A percentile compares a stretch with the other conserved stretches of the same genome.
Conservation (phyloP, 2,888 invertebrate genomes). For the Linyphia triangularis region DNA sequence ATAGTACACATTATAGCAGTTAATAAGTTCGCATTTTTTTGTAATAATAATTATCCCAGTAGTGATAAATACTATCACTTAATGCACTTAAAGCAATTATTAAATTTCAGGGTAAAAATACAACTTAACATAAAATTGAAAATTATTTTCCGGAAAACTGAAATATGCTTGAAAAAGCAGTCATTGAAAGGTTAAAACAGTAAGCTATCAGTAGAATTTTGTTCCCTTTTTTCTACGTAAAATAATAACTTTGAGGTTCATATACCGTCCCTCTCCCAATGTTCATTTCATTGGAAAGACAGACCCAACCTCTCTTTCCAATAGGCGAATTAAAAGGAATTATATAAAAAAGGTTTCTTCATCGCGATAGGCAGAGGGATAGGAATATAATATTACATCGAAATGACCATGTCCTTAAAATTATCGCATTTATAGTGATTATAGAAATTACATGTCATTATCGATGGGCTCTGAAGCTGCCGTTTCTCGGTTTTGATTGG, state of each 20-base stretch:
- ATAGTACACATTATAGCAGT: too few species aligned
- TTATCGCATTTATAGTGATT: slow-evolving; percentile 74
- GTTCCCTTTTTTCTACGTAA: too few species aligned
- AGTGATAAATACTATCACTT: too few species aligned
- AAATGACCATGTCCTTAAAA: slow-evolving; percentile 71
- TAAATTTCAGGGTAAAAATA: too few species aligned
- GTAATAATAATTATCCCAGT: too few species aligned
- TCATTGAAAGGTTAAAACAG: too few species aligned
- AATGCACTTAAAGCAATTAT: too few species aligned
- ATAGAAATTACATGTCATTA: slow-evolving; percentile 75
- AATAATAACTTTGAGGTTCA: background rate
- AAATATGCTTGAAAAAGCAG: too few species aligned
- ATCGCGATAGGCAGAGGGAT: slow-evolving; percentile 60
- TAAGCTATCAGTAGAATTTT: background rate
- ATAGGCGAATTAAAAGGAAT: slow-evolving; percentile 64
- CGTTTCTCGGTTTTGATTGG: slow-evolving; percentile 67
- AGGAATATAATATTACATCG: slow-evolving; percentile 66
- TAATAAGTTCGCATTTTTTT: too few species aligned
- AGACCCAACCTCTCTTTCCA: slow-evolving; percentile 54
- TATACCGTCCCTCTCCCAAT: slow-evolving; percentile 27
- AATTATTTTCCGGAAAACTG: too few species aligned
- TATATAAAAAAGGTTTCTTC: slow-evolving; percentile 50
- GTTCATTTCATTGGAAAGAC: slow-evolving; percentile 42
- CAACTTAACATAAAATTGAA: too few species aligned
- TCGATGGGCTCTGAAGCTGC: slow-evolving; percentile 60